Evolutionary conservation across 2,888 invertebrate species (phyloP).

Genomic region (Furcula furcula): DNA sequence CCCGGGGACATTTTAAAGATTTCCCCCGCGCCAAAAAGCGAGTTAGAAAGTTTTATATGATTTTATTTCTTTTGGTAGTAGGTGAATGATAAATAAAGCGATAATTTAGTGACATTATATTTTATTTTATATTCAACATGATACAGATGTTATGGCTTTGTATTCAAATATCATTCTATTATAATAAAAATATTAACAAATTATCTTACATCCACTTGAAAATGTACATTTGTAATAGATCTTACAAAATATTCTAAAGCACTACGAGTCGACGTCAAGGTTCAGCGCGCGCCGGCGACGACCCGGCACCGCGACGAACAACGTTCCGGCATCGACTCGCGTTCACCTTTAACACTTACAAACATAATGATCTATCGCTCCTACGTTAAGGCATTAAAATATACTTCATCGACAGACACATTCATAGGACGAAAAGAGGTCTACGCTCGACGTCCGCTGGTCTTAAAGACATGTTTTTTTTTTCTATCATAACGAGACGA

Average conservation of each 20-base stretch:
- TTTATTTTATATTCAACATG: conserved; percentile 79
- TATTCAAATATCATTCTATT: conserved; percentile 77
- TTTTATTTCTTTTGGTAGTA: too few species aligned
- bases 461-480: conserved; percentile 43
- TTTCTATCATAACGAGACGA: conserved; percentile 39
- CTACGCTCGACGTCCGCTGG: conserved; percentile 48
- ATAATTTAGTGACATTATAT: conserved; percentile 64
- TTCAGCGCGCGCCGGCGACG: conserved; percentile 4
- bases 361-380: conserved; percentile 54
- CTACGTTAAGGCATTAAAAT: conserved; percentile 58
- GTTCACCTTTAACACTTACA: conserved; percentile 58
- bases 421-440: conserved; percentile 44
- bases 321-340: conserved; percentile 46
- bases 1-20: too few species aligned
- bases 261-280: conserved; percentile 47
- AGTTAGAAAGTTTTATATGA: too few species aligned
- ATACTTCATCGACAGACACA: conserved; percentile 38
- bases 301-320: conserved; percentile 10
- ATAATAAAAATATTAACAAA: conserved; percentile 81
- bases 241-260: conserved; percentile 73
- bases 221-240: conserved; percentile 78
- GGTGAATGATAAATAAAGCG: too few species aligned
- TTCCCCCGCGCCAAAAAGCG: too few species aligned
- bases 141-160: conserved; percentile 81
- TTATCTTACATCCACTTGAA: conserved; percentile 80